A percentile compares a stretch with the other conserved stretches of the same genome.
Evolutionary conservation across 2,113 vertebrate genomes (phyloP).

Genomic region (Leucopsar rothschildi): DNA sequence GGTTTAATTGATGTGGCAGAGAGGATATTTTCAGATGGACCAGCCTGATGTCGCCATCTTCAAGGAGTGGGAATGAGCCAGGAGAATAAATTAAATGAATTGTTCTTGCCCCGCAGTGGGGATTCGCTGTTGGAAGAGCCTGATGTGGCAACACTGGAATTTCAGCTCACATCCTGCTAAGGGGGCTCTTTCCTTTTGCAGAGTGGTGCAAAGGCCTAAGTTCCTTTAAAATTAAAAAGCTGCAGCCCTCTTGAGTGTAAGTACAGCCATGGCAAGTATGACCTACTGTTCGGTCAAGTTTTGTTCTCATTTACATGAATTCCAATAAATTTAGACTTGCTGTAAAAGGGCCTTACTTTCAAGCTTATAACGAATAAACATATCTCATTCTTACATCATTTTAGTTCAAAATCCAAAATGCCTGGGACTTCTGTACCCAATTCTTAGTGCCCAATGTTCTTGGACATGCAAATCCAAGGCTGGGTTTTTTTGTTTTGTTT

Average conservation of each 20-base stretch:
- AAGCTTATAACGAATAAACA: background rate
- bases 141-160: rapidly evolving
- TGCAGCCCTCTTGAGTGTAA: background rate
- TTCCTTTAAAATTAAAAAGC: background rate
- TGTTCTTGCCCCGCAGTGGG: rapidly evolving
- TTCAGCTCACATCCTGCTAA: background rate
- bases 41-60: background rate
- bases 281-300: background rate
- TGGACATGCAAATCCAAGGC: background rate
- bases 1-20: background rate
- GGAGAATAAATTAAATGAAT: background rate
- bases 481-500: background rate
- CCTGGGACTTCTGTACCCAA: background rate
- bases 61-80: background rate
- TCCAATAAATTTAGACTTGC: background rate
- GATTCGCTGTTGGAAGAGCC: background rate
- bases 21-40: background rate
- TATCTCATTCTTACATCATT: background rate
- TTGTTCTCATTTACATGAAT: background rate
- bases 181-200: background rate
- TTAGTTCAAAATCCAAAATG: background rate
- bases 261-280: background rate
- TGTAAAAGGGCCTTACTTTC: background rate
- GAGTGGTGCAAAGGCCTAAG: background rate
- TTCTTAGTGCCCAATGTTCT: background rate